Evolutionary conservation across 2,113 vertebrate species (phyloP), one percentile per base, ranked within the genome.

Genomic region (Poeciliopsis retropinna): DNA sequence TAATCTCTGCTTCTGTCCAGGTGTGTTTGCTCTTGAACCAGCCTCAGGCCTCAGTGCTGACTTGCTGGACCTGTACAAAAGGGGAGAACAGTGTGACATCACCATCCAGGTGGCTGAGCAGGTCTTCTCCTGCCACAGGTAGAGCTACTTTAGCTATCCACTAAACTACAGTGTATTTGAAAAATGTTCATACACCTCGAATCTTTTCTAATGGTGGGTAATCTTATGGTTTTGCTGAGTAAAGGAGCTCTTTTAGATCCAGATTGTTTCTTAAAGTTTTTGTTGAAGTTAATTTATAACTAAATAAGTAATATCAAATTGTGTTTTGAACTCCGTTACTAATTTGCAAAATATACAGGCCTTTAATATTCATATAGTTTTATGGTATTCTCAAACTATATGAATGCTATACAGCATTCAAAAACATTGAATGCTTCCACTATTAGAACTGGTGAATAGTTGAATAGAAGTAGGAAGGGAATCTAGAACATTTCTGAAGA

Each of bases 61-160:
- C 76, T 87, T 97, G 85, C 30, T 98, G 91, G 92, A 91, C 80
- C 92, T 98, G 73, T 98, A 96, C 72, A 80, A 92, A 88, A 94
- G 93, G 7, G 90, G 87, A 44, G 92, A 87, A 86, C 95, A 93
- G 80, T 94, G 96, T 87, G 97, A 99, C 91, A 94, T 95, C 91
- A 95, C 82, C 87, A 96, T 99, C 88, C 95, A 95, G 60, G 81
- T 96, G 86, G 95, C 95, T 72, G 95, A 95, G 78, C 94, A 93
- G 91, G 72, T 85, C 66, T 98, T 98, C 90, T 94, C 90, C 86
- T 96, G 95, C 86, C 97, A 99, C 95, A 98, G 97, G 97, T 98
- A 96, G 4, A 70, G 1, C 32, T 28, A 2, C 12, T 37, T 61
- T 60, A 5, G 22, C 19, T 25, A 57, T 57, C 25, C 22, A 57